phyloP scores from a whole-genome alignment of 1,140 invertebrate genomes.

The Hydropsyche tenuis region DNA sequence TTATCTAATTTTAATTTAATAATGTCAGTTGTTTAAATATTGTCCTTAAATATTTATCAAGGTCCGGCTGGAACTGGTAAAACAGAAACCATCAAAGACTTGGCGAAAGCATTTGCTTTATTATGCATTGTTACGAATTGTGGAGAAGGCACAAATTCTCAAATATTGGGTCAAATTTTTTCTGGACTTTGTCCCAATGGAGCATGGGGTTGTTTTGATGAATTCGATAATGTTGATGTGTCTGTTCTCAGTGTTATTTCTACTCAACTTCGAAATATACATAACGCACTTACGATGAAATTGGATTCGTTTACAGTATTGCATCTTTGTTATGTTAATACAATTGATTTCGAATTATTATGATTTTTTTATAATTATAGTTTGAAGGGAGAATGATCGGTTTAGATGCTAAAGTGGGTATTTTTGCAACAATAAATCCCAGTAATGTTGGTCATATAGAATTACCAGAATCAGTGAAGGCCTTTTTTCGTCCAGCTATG shows the following conservation, averaged over 20 bases:
- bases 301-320: conserved; percentile 57
- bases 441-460: conserved; percentile 90
- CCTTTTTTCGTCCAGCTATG: conserved; percentile 87
- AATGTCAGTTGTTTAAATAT: neutral
- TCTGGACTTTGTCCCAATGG: conserved; percentile 82
- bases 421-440: conserved; percentile 95
- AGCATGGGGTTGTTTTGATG: conserved; percentile 90
- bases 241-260: conserved; percentile 92
- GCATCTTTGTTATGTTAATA: neutral
- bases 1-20: conserved; percentile 1
- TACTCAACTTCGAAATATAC: conserved; percentile 86
- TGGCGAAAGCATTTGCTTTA: conserved; percentile 86
- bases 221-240: conserved; percentile 90
- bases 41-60: conserved; percentile 49
- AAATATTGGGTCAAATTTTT: conserved; percentile 84
- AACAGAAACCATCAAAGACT: conserved; percentile 89
- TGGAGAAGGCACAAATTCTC: conserved; percentile 89
- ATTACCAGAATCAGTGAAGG: conserved; percentile 89
- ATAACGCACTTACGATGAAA: conserved; percentile 79
- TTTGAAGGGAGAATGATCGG: conserved; percentile 86
- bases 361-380: conserved; percentile 57
- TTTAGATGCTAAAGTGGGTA: conserved; percentile 83
- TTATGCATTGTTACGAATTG: conserved; percentile 92
- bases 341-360: too few relatives aligned
- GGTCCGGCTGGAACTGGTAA: conserved; percentile 87